phyloP scores from a whole-genome alignment of 2,797 vertebrate genomes.

The Leuciscus waleckii region DNA sequence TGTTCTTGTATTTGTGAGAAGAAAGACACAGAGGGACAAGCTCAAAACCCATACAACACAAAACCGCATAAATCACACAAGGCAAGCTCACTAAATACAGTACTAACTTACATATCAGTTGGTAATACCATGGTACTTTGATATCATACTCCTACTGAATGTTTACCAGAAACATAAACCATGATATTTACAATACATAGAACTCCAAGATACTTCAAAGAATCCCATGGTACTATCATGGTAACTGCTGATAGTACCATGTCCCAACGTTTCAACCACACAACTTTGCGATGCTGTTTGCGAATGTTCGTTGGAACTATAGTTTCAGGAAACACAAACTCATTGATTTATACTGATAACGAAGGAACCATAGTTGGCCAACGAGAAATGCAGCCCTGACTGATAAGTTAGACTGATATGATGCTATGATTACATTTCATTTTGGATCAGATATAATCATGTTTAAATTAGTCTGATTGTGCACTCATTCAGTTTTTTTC shows the following conservation, averaged over 20 bases:
- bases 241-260: neutral
- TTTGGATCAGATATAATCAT: neutral
- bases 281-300: too few relatives aligned
- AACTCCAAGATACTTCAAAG: neutral
- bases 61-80: neutral
- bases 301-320: too few relatives aligned
- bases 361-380: too few relatives aligned
- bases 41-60: neutral
- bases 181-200: neutral
- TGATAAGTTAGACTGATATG: neutral
- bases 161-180: neutral
- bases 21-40: conserved; percentile 23
- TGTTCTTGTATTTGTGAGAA: conserved; percentile 32
- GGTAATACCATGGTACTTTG: neutral
- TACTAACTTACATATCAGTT: neutral
- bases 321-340: too few relatives aligned
- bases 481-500: neutral
- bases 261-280: too few relatives aligned
- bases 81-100: neutral
- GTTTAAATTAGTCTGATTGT: neutral
- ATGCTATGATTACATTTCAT: neutral
- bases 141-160: neutral
- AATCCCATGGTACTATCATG: neutral
- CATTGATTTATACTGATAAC: too few relatives aligned
- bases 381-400: too few relatives aligned